A percentile compares a stretch with the other conserved stretches of the same genome.
Conservation (phyloP, 1,140 invertebrate genomes). For the Drosophila albomicans region DNA sequence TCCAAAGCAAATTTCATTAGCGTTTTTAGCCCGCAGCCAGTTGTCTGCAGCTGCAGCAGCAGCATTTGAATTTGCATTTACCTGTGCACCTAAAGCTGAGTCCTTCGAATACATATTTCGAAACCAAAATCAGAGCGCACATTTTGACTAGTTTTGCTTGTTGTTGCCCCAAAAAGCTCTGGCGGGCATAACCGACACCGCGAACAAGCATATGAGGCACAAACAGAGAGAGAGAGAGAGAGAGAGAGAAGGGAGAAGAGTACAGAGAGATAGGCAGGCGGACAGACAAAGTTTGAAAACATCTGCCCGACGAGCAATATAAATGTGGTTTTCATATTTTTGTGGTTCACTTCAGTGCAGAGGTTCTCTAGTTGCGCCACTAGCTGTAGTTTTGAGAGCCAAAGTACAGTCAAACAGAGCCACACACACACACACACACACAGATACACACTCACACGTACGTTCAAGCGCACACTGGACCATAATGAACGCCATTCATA, state of each 20-base stretch:
- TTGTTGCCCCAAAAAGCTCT: slow-evolving; percentile 56
- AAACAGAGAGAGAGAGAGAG: background rate
- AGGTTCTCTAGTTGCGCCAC: slow-evolving; percentile 26
- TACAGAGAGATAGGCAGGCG: slow-evolving; percentile 8
- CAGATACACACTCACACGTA: background rate
- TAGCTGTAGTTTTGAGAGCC: slow-evolving; percentile 37
- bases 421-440: background rate
- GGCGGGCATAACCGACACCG: slow-evolving; percentile 58
- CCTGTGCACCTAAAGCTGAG: slow-evolving; percentile 20
- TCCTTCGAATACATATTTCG: slow-evolving; percentile 35
- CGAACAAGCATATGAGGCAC: slow-evolving; percentile 63
- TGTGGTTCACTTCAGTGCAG: slow-evolving; percentile 75
- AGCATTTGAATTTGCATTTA: slow-evolving; percentile 1
- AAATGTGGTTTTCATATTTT: slow-evolving; percentile 83
- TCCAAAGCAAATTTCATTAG: slow-evolving; percentile 22
- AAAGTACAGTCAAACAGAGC: slow-evolving; percentile 31
- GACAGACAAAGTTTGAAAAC: slow-evolving; percentile 76
- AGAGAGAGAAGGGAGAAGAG: slow-evolving; percentile 10
- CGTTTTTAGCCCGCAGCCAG: slow-evolving; percentile 16
- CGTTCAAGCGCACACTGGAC: background rate
- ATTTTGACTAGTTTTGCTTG: slow-evolving; percentile 56
- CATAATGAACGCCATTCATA: slow-evolving; percentile 82
- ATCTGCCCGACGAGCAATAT: slow-evolving; percentile 78
- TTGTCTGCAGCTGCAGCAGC: slow-evolving; percentile 26
- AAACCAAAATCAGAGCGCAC: slow-evolving; percentile 64